Percentiles rank a stretch among this genome's conserved stretches.
These are phyloP conservation scores for Stomatorhinus ivindoensis DNA, from an alignment of 2,113 vertebrate species.

Conservation along the genomic window DNA sequence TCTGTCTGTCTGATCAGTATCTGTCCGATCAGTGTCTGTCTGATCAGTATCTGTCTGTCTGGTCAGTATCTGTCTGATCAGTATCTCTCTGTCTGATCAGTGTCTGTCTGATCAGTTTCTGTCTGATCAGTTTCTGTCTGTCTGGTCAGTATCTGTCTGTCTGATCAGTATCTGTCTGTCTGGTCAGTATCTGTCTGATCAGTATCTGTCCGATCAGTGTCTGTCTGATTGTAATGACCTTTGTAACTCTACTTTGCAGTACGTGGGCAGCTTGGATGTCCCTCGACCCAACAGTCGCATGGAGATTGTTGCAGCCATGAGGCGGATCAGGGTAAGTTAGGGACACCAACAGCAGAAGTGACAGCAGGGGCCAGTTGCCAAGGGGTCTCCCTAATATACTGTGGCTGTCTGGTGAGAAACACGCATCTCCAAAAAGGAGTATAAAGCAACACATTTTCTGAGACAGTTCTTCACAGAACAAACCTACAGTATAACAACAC, in stretches of 20 bases:
- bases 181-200: neutral
- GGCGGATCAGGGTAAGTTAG: slow-evolving; percentile 77
- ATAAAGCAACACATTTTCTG: neutral
- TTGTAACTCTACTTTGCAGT: slow-evolving; percentile 51
- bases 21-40: too few relatives aligned
- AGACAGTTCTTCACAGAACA: neutral
- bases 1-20: too few relatives aligned
- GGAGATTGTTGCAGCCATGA: slow-evolving; percentile 88
- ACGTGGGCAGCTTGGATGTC: slow-evolving; percentile 80
- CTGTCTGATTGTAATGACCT: neutral
- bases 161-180: too few relatives aligned
- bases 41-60: too few relatives aligned
- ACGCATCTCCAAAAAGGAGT: neutral
- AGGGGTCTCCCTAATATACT: neutral
- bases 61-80: neutral
- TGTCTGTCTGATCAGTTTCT: too few relatives aligned
- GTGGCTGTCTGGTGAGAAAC: neutral
- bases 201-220: neutral
- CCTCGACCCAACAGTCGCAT: slow-evolving; percentile 83
- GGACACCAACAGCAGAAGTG: neutral
- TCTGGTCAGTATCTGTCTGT: neutral
- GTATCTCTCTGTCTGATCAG: neutral
- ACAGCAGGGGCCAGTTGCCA: neutral
- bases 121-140: too few relatives aligned
- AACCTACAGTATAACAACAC: neutral